These are phyloP conservation scores for Phoenicopterus ruber DNA, from an alignment of 2,113 vertebrate species.

Conservation along the genomic window DNA sequence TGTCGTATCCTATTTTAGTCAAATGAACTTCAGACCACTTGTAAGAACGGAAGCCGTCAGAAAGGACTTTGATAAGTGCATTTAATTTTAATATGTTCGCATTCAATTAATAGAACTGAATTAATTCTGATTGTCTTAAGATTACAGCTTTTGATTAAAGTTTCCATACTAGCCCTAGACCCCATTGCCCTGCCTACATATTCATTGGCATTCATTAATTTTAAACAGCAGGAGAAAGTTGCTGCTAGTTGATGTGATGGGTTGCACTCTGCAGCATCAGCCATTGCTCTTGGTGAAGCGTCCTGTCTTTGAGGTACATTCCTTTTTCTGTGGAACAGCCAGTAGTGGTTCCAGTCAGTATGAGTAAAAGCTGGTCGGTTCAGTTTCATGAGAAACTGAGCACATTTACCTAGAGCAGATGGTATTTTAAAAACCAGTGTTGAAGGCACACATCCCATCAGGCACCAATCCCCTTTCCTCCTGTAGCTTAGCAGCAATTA, in stretches of 20 bases:
- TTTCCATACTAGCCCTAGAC: neutral
- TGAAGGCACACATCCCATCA: neutral
- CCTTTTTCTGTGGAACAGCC: neutral
- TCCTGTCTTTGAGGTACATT: neutral
- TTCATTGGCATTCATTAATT: neutral
- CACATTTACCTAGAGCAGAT: rapidly evolving
- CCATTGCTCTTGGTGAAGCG: neutral
- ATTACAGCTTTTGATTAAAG: neutral
- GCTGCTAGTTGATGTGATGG: neutral
- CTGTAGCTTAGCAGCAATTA: neutral
- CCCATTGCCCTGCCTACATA: neutral
- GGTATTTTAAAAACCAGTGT: rapidly evolving
- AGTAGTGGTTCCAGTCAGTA: too few species aligned
- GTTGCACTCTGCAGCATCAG: neutral
- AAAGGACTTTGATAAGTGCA: neutral
- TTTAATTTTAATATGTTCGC: neutral
- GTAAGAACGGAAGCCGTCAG: neutral
- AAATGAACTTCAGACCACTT: neutral
- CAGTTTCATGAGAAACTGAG: neutral
- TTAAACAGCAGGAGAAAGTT: neutral
- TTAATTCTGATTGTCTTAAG: neutral
- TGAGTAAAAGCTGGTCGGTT: neutral
- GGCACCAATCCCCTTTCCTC: neutral
- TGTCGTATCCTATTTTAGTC: neutral
- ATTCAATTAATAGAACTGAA: neutral